Evolutionary conservation across 1,140 invertebrate species (phyloP), one percentile per base, ranked within the genome.

Genomic region (Macrocentrus cingulum): DNA sequence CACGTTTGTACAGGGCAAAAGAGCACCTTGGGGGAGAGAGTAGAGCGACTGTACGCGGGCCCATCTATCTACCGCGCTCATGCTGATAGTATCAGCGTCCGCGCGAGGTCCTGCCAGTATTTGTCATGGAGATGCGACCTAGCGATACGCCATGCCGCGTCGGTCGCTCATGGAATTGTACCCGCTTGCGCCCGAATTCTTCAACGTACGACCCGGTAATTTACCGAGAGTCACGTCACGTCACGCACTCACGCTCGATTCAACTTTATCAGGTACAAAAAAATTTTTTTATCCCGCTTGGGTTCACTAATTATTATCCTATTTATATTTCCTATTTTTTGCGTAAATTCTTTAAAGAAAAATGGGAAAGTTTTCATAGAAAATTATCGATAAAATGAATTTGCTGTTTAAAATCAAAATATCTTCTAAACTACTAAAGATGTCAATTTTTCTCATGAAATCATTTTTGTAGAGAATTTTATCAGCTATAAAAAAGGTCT

Each of bases 41-140:
- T 50, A 59, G 70, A 68, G 71, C 69, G 69, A 72, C 70, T 72
- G 70, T 69, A 71, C 66, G 71, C 71, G 71, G 69, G 68, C 71
- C 68, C 71, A 29, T 29, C 9, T 29, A 29, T 29, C 25, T 29
- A 9, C 67, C 69, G 71, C 69, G 71, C 66, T 66, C 64, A 69
- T 63, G 65, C 64, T 64, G 68, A 72, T 73, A 64, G 61, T 72
- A 71, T 73, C 70, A 62, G 61, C 58, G 64, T 70, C 66, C 69
- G 62, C 65, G 66, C 56, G 42, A 64, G 68, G 66, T 49, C 63
- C 61, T 66, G 64, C 67, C 66, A 68, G 64, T 68, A 68, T 68
- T 65, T 70, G 70, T 72, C 69, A 70, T 69, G 69, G 69, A 71
- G 69, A 72, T 72, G 70, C 65, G 66, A 66, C 68, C 69, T 55